Evolutionary conservation across 2,888 invertebrate species (phyloP).

Genomic region (Chrysolina americana): DNA sequence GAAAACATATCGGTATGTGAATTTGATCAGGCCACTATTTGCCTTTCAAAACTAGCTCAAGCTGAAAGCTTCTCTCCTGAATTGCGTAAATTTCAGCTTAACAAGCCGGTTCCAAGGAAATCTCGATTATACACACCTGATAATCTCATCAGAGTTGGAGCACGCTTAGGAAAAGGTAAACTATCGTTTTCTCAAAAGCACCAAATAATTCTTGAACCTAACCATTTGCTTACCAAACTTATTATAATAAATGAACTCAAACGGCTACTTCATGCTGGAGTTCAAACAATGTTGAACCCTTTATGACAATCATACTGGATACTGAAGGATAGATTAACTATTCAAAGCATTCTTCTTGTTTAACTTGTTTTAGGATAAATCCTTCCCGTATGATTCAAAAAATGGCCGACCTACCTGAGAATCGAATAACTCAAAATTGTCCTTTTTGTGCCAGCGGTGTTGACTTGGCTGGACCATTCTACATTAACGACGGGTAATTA

Average conservation of each 20-base stretch:
- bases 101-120: no score
- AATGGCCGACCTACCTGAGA: no score
- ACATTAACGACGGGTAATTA: no score
- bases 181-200: constrained; percentile 37
- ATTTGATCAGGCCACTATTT: no score
- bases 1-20: no score
- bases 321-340: constrained; percentile 33
- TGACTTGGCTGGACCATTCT: no score
- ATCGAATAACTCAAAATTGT: no score
- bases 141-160: constrained; percentile 45
- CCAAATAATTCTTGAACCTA: constrained; percentile 41
- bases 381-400: no score
- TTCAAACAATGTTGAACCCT: constrained; percentile 34
- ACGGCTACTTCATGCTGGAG: constrained; percentile 40
- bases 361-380: constrained; percentile 43
- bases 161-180: constrained; percentile 40
- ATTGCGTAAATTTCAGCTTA: no score
- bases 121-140: constrained; percentile 13
- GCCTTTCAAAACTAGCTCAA: no score
- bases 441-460: no score
- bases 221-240: constrained; percentile 46
- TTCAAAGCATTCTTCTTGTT: constrained; percentile 38
- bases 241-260: constrained; percentile 29
- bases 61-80: no score
- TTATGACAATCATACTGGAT: constrained; percentile 46